Base-by-base conservation (phyloP, 2,797 vertebrate species). In the Oreochromis mossambicus region DNA sequence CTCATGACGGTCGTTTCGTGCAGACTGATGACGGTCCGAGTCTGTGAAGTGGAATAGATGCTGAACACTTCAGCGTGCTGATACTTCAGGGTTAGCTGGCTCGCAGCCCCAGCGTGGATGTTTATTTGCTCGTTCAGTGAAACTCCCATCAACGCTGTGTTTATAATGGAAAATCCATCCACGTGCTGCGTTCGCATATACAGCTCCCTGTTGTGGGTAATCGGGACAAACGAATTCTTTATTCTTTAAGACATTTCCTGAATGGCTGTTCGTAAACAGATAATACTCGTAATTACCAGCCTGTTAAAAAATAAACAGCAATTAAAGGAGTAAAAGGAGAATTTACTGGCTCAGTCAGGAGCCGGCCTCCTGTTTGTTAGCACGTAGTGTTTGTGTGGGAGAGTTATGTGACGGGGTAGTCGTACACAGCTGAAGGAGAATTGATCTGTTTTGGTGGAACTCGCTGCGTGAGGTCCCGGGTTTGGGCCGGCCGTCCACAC, bases 271-370 rank as follows among this genome's bases (percentile, higher is more conserved):
- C 32, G 7, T 80, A 80, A 80, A 83, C 36, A n/a, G 61, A 54
- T 46, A 79, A 78, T 63, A 0, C 29, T 52, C n/a, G 7, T 80
- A 70, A 86, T 79, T 51, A 34, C 36, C 41, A 41, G 52, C 46
- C 54, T 79, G 81, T 83, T 77, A 83, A 80, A 82, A 36, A 55
- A 29, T 10, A 54, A 82, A 61, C 5, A 7, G 55, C 68, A 77
- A 70, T 80, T 83, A 43, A 24, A 80, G 1, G 15, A 29, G 26
- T 68, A 17, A 11, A 55, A 29, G 26, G 17, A 32, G 13, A 36
- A 75, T 29, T 83, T 26, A 77, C 32, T 29, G 29, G 6, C 41
- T 77, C 4, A 32, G 13, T 21, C n/a, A 12, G 17, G 36, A 32
- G 14, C 6, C 5, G 36, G 2, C 24, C 12, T 7, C 36, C 54